A percentile compares a stretch with the other conserved stretches of the same genome.
These are phyloP conservation scores for Forbesichthys agassizii DNA, from an alignment of 2,113 vertebrate species.

Conservation along the genomic window DNA sequence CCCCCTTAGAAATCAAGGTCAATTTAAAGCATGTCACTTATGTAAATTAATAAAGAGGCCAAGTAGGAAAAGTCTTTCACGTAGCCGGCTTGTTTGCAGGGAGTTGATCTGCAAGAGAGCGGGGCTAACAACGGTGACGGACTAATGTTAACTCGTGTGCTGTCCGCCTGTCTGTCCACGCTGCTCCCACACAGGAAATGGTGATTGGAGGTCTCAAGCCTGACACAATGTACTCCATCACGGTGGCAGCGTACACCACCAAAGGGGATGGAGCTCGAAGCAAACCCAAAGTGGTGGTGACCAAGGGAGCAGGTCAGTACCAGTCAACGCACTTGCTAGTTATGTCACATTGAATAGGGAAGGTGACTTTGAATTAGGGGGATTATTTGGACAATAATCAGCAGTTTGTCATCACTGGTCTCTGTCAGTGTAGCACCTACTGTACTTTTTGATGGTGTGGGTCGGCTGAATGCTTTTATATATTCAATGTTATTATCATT, in stretches of 20 bases:
- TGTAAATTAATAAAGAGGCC: conserved; percentile 51
- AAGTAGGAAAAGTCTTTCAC: conserved; percentile 34
- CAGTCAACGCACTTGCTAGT: not conserved
- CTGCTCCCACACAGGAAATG: conserved; percentile 85
- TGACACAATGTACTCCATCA: conserved; percentile 95
- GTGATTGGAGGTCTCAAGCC: conserved; percentile 91
- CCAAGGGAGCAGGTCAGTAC: conserved; percentile 90
- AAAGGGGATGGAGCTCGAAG: conserved; percentile 97
- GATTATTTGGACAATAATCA: not conserved
- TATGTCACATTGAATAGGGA: not conserved
- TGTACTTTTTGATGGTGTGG: too few relatives aligned
- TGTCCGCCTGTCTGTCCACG: conserved; percentile 35
- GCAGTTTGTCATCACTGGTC: too few relatives aligned
- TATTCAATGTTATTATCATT: too few relatives aligned
- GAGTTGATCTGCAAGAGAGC: conserved; percentile 17
- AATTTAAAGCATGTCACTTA: conserved; percentile 58
- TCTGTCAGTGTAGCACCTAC: too few relatives aligned
- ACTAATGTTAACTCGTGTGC: conserved; percentile 43
- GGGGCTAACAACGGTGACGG: conserved; percentile 38
- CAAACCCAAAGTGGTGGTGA: conserved; percentile 92
- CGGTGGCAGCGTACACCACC: conserved; percentile 97
- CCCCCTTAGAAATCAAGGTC: conserved; percentile 19
- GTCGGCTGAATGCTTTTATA: too few relatives aligned
- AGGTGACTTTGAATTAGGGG: not conserved
- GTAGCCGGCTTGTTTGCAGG: not conserved